Conservation (phyloP, 1,140 invertebrate genomes). For the Camponotus vicinus region DNA sequence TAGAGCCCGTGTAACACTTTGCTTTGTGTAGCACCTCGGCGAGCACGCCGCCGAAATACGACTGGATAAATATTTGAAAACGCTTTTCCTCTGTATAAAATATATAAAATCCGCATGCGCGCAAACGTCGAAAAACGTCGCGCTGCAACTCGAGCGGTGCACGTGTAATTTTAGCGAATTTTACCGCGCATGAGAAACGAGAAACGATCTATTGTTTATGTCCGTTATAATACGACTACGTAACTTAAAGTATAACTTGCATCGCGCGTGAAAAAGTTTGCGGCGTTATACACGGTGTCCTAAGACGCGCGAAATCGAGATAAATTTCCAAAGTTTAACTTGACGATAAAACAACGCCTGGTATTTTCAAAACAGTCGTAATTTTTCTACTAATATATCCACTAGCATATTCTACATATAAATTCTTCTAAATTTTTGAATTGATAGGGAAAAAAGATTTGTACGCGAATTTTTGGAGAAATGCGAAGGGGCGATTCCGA, state of each 20-base stretch:
- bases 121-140: neutral
- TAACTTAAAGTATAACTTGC: neutral
- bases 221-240: neutral
- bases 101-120: constrained; percentile 41
- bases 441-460: too few relatives aligned
- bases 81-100: constrained; percentile 6
- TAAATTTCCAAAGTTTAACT: neutral
- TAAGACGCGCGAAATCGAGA: neutral
- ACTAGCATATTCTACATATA: neutral
- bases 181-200: neutral
- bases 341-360: neutral
- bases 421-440: too few relatives aligned
- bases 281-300: neutral
- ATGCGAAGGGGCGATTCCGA: neutral
- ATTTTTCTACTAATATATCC: too few relatives aligned
- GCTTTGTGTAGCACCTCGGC: constrained; percentile 39
- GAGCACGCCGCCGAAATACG: constrained; percentile 52
- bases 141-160: neutral
- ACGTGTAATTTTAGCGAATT: constrained; percentile 25
- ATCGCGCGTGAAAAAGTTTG: neutral
- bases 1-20: constrained; percentile 36
- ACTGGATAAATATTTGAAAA: constrained; percentile 56
- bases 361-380: too few relatives aligned
- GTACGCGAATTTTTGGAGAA: neutral
- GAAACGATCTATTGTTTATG: constrained; percentile 2